These are phyloP conservation scores for Scartelaos histophorus DNA, from an alignment of 2,113 vertebrate species.

Conservation along the genomic window DNA sequence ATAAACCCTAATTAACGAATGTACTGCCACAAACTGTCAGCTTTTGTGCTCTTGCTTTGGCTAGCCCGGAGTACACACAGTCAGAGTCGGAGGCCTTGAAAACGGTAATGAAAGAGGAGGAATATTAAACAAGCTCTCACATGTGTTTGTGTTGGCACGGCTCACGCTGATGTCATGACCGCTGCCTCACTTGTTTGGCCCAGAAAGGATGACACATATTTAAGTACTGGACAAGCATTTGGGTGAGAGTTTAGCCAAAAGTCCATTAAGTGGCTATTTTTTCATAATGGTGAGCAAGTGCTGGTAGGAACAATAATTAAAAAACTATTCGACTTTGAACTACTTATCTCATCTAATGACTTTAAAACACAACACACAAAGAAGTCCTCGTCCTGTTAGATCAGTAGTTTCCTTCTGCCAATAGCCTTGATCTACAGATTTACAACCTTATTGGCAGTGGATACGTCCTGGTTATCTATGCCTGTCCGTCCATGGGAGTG, in stretches of 20 bases:
- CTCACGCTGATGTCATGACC: constrained; percentile 50
- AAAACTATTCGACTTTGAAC: not conserved
- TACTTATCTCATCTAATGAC: not conserved
- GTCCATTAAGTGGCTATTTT: not conserved
- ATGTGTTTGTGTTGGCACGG: constrained; percentile 65
- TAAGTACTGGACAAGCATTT: constrained; percentile 1
- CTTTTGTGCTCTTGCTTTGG: constrained; percentile 20
- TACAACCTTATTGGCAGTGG: no score
- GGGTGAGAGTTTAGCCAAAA: not conserved
- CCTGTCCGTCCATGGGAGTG: no score
- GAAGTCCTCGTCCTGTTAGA: no score
- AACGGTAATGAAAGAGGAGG: constrained; percentile 32
- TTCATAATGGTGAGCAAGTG: constrained; percentile 32
- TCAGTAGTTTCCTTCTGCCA: no score
- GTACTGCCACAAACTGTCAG: constrained; percentile 7
- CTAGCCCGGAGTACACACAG: not conserved
- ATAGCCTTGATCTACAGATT: no score
- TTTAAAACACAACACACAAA: not conserved
- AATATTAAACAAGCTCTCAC: constrained; percentile 46
- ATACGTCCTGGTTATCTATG: no score
- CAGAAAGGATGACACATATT: constrained; percentile 12
- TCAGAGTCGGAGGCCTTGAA: constrained; percentile 16
- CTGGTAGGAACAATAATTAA: constrained; percentile 4
- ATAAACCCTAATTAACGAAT: constrained; percentile 17
- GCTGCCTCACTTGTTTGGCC: constrained; percentile 44